Evolutionary conservation across 2,888 invertebrate species (phyloP), one percentile per base, ranked within the genome.

Genomic region (Autographa pulchrina): DNA sequence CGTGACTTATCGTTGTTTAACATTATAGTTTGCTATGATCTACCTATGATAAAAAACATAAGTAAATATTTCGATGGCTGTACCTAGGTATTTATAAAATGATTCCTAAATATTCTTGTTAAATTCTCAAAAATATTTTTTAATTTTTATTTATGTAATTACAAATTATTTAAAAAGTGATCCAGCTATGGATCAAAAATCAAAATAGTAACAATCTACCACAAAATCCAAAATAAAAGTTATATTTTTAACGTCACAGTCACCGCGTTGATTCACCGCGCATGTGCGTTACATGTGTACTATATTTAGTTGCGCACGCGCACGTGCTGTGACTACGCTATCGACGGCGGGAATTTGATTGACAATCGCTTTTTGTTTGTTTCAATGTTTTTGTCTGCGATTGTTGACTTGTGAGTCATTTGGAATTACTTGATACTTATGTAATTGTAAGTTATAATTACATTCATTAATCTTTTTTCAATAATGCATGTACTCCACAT

Each of bases 281-380:
- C 81, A 83, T 78, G 72, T 79, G 82, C 71, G 38, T 58, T 70
- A 77, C 74, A 58, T 18, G 68, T 62, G 67, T 64, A 67, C 81
- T 86, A 85, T 81, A 85, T 85, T 82, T 86, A 85, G 84, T 62
- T 62, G 66, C 58, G 65, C 64, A 3, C 6, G 70, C 56, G 74
- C 81, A 81, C 74, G 78, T 78, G 81, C 68, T 62, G 3, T 6
- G 80, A 72, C 70, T 80, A 48, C 52, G 31, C 20, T 35, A 62
- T 41, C 13, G 52, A 18, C 58, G 54, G 59, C 32, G 25, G 35
- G 43, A 11, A 43, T 59, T 56, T 78, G 75, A 78, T 64, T 75
- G 77, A 69, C 75, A 74, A 66, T 52, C 8, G 66, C 25, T 67
- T 54, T 75, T 66, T 68, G 75, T 77, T 59, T 62, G 38, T 65